Evolutionary conservation across 1,140 invertebrate genomes (phyloP), one percentile per base, ranked within the genome.

Genomic region (Drosophila nigrodunni): DNA sequence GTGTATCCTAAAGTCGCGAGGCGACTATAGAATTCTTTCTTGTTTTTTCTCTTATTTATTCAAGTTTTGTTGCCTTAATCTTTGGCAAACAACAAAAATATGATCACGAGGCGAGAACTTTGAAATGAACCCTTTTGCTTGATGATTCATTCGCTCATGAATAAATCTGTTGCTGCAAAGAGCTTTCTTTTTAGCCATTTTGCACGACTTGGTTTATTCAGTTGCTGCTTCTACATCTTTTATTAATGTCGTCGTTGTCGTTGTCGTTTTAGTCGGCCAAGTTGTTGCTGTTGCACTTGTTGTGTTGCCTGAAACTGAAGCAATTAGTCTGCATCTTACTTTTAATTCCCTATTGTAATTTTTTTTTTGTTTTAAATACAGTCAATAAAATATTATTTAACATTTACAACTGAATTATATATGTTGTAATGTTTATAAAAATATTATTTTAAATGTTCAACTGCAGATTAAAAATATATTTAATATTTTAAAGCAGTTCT

Each of bases 111-210:
- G 25, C 50, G 50, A 54, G 50, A 55, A 18, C 54, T 57, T 57
- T 43, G 34, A 65, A 65, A 54, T 52, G 34, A 57, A 47, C 13
- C 39, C 35, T 61, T 54, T 60, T 61, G 47, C 67, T 44, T 68
- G 58, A 68, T 70, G 67, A 62, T 62, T 62, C 59, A 70, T 54
- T 35, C 50, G 37, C 54, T 70, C 59, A 70, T 70, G 50, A 70
- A 55, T 62, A 37, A 61, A 59, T 35, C 39, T 34, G 37, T 2
- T 52, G 7, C 37, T 60, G 37, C 54, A 57, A 57, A 57, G 52
- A 57, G 54, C 54, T 57, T 50, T 68, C 34, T 50, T 59, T 52
- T 49, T 37, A 49, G 30, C 59, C 37, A 57, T 21, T 46, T 46
- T 34, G 9, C 13, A 11, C 35, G 13, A 13, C 10, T 46, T 60